phyloP scores from a whole-genome alignment of 2,797 vertebrate species.

The Botia kubotai region DNA sequence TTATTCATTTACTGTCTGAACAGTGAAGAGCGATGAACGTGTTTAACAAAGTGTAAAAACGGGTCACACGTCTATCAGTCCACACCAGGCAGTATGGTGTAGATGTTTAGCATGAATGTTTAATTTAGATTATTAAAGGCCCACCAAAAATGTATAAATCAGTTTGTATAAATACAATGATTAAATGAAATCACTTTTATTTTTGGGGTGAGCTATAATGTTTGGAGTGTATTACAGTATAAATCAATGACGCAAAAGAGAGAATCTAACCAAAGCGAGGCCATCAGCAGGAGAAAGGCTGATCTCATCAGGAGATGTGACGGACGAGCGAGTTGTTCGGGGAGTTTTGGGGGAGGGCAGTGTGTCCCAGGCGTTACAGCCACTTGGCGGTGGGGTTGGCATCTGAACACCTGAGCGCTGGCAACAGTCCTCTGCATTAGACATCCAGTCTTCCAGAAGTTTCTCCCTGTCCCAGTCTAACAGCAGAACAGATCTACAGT shows the following conservation, averaged over 20 bases:
- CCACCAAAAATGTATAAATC: background rate
- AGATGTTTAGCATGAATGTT: background rate
- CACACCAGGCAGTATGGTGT: background rate
- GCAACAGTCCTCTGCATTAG: constrained; percentile 92
- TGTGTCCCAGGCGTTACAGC: constrained; percentile 95
- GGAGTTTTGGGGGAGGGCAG: constrained; percentile 92
- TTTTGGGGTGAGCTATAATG: background rate
- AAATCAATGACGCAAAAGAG: background rate
- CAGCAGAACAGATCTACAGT: constrained; percentile 1
- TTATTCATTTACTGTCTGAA: background rate
- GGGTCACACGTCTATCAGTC: background rate
- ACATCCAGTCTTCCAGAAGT: constrained; percentile 97
- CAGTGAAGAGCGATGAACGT: background rate
- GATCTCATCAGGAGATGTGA: constrained; percentile 93
- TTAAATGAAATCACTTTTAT: background rate
- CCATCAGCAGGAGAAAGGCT: constrained; percentile 73
- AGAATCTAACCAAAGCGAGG: constrained; percentile 27
- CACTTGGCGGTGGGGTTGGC: constrained; percentile 94
- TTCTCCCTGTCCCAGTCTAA: constrained; percentile 97
- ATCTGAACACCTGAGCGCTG: constrained; percentile 96
- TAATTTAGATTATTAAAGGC: background rate
- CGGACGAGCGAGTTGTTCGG: constrained; percentile 88
- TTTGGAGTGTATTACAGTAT: background rate
- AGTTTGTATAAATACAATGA: no score
- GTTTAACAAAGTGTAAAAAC: background rate